Evolutionary conservation across 53 echinoderm and acorn worm species (phyloP).

Genomic region (Henricia sp.): DNA sequence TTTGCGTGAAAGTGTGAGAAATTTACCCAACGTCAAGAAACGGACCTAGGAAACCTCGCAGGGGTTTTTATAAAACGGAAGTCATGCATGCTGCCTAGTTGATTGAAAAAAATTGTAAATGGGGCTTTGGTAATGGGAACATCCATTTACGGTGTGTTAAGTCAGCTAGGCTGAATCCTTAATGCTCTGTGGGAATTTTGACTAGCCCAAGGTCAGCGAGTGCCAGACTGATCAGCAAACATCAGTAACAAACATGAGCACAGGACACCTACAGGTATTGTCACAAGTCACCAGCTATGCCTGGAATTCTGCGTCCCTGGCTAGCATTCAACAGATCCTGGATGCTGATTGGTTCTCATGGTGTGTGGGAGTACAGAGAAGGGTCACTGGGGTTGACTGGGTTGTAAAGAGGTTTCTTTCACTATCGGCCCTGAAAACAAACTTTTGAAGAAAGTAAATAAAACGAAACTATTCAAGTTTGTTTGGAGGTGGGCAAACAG

Average conservation of each 20-base stretch:
- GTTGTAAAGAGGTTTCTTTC: neutral
- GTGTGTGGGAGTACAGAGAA: constrained; percentile 8
- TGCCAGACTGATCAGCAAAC: neutral
- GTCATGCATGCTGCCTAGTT: constrained; percentile 10
- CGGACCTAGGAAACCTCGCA: neutral
- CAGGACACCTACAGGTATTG: constrained; percentile 20
- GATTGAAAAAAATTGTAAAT: neutral
- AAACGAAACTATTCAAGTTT: neutral
- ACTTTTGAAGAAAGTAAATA: neutral
- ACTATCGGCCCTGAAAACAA: neutral
- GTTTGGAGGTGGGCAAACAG: no score
- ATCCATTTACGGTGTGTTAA: constrained; percentile 1
- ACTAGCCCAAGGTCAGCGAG: neutral
- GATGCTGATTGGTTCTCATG: constrained; percentile 16
- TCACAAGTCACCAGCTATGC: constrained; percentile 25
- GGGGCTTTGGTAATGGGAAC: neutral
- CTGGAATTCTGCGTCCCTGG: constrained; percentile 24
- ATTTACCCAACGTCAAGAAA: neutral
- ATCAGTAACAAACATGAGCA: neutral
- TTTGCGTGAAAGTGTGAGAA: constrained; percentile 33
- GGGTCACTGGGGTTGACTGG: constrained; percentile 3
- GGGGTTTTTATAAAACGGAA: constrained; percentile 8
- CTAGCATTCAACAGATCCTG: constrained; percentile 21
- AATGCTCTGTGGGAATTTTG: constrained; percentile 10
- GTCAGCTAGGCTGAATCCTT: neutral